Base-by-base conservation (phyloP, 2,113 vertebrate genomes). In the Eleginops maclovinus region DNA sequence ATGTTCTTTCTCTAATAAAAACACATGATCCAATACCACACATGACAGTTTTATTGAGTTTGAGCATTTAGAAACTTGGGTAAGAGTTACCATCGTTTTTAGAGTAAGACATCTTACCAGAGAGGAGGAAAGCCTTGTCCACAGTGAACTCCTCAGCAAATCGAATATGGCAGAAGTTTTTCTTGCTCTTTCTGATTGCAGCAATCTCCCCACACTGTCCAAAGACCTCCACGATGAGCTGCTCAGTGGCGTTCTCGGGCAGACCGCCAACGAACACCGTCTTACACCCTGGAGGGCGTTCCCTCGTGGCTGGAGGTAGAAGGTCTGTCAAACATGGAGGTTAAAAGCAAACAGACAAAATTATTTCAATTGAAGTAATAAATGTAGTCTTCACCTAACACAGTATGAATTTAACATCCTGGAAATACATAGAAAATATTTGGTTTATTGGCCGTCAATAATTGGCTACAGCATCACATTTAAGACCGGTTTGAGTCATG, bases 131-230 rank as follows among this genome's bases (percentile, higher is more conserved):
- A 64, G 59, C 46, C 26, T 55, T 70, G 72, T 81, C 72, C 47
- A 63, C 65, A 21, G 41, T 72, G 44, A 65, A 40, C 60, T 97
- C 96, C 80, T 97, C 96, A 3, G 94, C 88, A 50, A 97, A 98
- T 76, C 96, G 95, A 88, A 97, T 96, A 51, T 97, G 96, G 76
- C 95, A 96, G 88, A 97, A 97, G 36, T 97, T 96, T 87, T 96
- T 96, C 91, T 96, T 96, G 87, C 96, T 96, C 88, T 96, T 96
- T 21, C 96, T 95, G 75, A 97, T 95, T n/a, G 96, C 96, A 22
- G 94, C 94, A 84, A 97, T 96, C 9, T 96, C 94, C 47, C 96
- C 96, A 2, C 95, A 96, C 85, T 96, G 95, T 55, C 96, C 96
- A 12, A 97, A 98, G 61, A 98, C 94, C 58, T 97, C 96, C 85